Evolutionary conservation across 2,797 vertebrate genomes (phyloP).

Genomic region (Acomys russatus): DNA sequence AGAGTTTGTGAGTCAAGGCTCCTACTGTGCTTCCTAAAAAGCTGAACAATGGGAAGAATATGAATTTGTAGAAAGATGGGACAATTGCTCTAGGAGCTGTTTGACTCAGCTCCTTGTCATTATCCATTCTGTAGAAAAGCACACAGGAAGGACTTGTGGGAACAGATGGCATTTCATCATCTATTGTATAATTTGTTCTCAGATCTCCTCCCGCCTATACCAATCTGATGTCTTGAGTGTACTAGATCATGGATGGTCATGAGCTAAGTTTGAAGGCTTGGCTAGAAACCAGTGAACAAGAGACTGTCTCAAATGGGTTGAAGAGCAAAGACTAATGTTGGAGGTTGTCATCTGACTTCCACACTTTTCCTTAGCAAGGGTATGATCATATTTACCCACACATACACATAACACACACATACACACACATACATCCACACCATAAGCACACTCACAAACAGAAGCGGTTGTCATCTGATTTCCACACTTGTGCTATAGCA

Average conservation of each 20-base stretch:
- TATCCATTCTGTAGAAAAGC: not conserved
- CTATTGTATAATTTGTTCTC: accelerated
- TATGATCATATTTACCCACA: not conserved
- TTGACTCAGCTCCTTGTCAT: not conserved
- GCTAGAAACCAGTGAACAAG: not conserved
- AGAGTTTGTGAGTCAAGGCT: not conserved
- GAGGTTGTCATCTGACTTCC: not conserved
- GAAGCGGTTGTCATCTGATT: not conserved
- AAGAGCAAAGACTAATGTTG: not conserved
- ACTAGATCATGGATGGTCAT: not conserved
- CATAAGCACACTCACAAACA: not conserved
- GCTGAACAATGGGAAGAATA: not conserved
- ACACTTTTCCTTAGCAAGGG: not conserved
- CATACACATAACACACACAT: not conserved
- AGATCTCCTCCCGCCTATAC: not conserved
- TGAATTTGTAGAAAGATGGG: too few species aligned
- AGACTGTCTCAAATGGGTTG: not conserved
- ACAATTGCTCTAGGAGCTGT: not conserved
- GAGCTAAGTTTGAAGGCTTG: not conserved
- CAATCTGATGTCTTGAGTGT: not conserved
- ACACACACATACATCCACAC: not conserved
- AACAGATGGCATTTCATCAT: not conserved
- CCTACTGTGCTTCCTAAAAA: not conserved
- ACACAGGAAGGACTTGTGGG: not conserved
- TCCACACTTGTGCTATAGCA: not conserved